Evolutionary conservation across 2,888 invertebrate genomes (phyloP).

Genomic region (Halictus ligatus): DNA sequence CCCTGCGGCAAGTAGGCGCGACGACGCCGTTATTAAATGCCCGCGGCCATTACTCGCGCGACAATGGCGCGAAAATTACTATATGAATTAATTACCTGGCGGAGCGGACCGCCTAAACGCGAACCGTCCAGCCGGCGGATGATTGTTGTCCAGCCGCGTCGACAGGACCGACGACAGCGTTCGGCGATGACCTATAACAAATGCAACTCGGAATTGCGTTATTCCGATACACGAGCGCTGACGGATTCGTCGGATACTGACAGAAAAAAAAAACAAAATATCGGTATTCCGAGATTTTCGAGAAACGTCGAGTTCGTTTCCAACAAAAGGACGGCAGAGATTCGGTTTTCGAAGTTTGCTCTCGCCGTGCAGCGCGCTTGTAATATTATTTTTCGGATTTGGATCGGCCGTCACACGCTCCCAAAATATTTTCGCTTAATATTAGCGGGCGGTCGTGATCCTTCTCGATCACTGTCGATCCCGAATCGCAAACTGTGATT

Average conservation of each 20-base stretch:
- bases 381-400: neutral
- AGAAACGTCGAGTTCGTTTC: neutral
- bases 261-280: neutral
- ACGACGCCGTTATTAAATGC: slow-evolving; percentile 66
- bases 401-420: neutral
- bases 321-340: neutral
- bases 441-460: neutral
- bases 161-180: slow-evolving; percentile 1
- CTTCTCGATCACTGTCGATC: neutral
- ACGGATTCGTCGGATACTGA: neutral
- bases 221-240: neutral
- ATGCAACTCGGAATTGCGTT: slow-evolving; percentile 17
- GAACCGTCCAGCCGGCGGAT: neutral
- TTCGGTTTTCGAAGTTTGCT: neutral
- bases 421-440: neutral
- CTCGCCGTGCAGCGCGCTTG: neutral
- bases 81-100: slow-evolving; percentile 58
- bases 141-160: neutral
- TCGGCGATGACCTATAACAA: slow-evolving; percentile 28
- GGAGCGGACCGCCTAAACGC: slow-evolving; percentile 30
- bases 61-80: slow-evolving; percentile 65
- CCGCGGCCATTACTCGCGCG: slow-evolving; percentile 29
- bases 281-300: neutral
- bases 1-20: slow-evolving; percentile 23
- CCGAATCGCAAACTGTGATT: neutral